Conservation (phyloP, 2,888 invertebrate species). For the Tachina grossa region DNA sequence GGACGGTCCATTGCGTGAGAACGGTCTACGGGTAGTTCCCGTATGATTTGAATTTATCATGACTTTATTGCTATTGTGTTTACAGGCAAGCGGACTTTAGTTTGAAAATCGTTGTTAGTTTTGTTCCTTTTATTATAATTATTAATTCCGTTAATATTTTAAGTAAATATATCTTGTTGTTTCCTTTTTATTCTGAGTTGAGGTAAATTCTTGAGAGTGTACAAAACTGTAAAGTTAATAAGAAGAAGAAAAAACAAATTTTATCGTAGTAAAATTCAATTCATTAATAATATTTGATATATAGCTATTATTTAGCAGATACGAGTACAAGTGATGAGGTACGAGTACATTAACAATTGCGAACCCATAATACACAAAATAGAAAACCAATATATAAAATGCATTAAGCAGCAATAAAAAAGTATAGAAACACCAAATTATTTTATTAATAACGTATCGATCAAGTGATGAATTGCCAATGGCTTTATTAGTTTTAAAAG, state of each 20-base stretch:
- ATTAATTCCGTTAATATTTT: slow-evolving; percentile 15
- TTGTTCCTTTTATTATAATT: slow-evolving; percentile 16
- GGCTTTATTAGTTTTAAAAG: too few relatives aligned
- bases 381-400: background rate
- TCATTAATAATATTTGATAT: background rate
- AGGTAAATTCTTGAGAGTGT: slow-evolving; percentile 60
- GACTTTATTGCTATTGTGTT: slow-evolving; percentile 14
- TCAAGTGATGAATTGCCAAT: too few relatives aligned
- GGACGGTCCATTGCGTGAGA: slow-evolving; percentile 81
- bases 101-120: slow-evolving; percentile 16
- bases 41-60: slow-evolving; percentile 81
- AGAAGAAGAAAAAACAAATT: slow-evolving; percentile 52
- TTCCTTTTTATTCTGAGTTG: slow-evolving; percentile 39
- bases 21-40: slow-evolving; percentile 81
- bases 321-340: background rate
- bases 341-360: background rate
- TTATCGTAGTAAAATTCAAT: slow-evolving; percentile 30
- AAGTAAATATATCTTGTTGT: slow-evolving; percentile 23
- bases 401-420: background rate
- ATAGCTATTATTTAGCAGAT: background rate
- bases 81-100: slow-evolving; percentile 4
- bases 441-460: too few relatives aligned
- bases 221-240: slow-evolving; percentile 66
- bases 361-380: background rate
- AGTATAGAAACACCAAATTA: too few relatives aligned